phyloP scores from a whole-genome alignment of 2,888 invertebrate genomes.

The Heliconius erato region DNA sequence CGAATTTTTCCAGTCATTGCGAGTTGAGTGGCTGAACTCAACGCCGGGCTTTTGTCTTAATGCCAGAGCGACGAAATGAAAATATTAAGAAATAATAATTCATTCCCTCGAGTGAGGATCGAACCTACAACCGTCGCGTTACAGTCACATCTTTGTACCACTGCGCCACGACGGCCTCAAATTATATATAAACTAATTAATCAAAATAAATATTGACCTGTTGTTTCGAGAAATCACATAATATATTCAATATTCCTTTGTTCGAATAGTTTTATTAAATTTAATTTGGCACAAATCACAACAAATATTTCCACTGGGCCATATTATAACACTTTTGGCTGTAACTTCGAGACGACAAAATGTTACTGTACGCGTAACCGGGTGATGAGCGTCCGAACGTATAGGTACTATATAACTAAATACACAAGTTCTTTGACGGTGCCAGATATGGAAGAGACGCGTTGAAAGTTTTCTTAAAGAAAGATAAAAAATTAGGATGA shows the following conservation, averaged over 20 bases:
- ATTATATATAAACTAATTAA: too few species aligned
- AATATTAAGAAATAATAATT: too few species aligned
- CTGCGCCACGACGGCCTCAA: too few species aligned
- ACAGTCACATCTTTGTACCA: too few species aligned
- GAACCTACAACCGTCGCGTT: too few species aligned
- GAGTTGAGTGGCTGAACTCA: too few species aligned
- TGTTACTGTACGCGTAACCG: constrained; percentile 47
- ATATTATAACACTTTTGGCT: constrained; percentile 31
- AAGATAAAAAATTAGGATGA: not conserved
- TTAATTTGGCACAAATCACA: constrained; percentile 12
- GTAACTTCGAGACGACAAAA: constrained; percentile 38
- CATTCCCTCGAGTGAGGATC: too few species aligned
- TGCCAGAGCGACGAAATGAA: too few species aligned
- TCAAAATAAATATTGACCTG: not conserved
- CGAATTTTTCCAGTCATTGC: too few species aligned
- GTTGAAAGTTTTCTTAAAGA: not conserved
- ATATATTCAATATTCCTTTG: constrained; percentile 1
- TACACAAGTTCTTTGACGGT: constrained; percentile 32
- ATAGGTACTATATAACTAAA: constrained; percentile 43
- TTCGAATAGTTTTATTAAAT: not conserved
- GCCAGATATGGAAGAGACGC: constrained; percentile 30
- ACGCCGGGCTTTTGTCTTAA: too few species aligned
- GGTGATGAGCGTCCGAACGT: constrained; percentile 46
- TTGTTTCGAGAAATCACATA: not conserved
- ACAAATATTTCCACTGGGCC: constrained; percentile 28